Conservation (phyloP, 1,140 invertebrate species). For the Spodoptera frugiperda region DNA sequence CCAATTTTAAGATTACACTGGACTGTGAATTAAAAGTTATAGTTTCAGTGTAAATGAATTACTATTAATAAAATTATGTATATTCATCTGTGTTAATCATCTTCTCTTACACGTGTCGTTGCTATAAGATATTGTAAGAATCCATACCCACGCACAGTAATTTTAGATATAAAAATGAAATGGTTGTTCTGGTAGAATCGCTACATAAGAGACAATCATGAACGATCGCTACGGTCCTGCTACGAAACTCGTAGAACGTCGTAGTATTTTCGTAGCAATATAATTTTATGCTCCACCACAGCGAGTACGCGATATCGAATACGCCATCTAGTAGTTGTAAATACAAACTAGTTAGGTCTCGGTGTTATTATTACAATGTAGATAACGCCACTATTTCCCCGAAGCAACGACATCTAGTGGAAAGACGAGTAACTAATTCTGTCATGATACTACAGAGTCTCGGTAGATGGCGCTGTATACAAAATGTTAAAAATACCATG, state of each 20-base stretch:
- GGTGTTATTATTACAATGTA: neutral
- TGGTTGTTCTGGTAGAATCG: neutral
- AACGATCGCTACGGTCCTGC: neutral
- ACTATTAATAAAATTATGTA: too few species aligned
- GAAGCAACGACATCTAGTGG: neutral
- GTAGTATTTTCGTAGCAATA: constrained; percentile 19
- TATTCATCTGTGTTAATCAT: too few species aligned
- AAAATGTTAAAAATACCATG: too few species aligned
- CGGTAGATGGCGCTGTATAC: too few species aligned
- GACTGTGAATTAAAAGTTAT: too few species aligned
- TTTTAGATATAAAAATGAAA: too few species aligned
- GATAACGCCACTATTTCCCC: neutral
- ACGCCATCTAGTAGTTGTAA: neutral
- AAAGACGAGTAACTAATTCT: neutral
- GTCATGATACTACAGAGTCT: too few species aligned
- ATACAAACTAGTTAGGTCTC: neutral
- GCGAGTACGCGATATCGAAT: neutral
- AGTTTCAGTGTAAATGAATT: too few species aligned
- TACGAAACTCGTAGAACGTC: constrained; percentile 4
- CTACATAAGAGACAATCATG: neutral
- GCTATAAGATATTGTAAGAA: too few species aligned
- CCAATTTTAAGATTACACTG: too few species aligned
- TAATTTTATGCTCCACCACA: neutral
- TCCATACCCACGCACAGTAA: too few species aligned
- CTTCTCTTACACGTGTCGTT: too few species aligned